Evolutionary conservation across 1,140 invertebrate species (phyloP).

Genomic region (Drosophila lowei): DNA sequence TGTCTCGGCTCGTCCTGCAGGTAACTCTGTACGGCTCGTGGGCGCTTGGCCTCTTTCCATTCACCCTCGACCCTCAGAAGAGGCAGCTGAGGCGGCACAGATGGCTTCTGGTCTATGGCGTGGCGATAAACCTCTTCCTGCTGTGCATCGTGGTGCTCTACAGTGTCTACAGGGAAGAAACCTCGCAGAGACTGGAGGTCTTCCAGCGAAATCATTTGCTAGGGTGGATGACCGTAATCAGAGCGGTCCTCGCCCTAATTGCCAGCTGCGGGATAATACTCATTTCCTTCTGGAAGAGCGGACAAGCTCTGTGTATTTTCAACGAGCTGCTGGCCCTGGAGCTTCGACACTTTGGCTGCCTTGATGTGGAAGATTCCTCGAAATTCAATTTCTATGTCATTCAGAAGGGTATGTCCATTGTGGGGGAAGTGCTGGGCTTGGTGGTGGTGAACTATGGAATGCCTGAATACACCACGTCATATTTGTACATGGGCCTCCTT

Average conservation of each 20-base stretch:
- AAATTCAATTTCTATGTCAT: conserved; percentile 12
- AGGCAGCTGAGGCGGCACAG: conserved; percentile 10
- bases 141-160: background rate
- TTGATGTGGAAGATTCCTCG: background rate
- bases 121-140: conserved; percentile 9
- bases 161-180: fast-evolving
- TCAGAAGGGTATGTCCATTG: conserved; percentile 1
- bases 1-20: conserved; percentile 20
- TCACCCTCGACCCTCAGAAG: conserved; percentile 13
- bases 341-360: background rate
- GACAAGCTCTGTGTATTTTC: background rate
- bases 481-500: background rate
- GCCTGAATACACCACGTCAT: background rate
- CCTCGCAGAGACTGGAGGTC: background rate
- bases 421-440: background rate
- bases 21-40: conserved; percentile 23
- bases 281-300: conserved; percentile 28
- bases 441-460: conserved; percentile 5
- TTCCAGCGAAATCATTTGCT: conserved; percentile 34
- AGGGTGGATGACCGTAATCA: conserved; percentile 8
- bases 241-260: background rate
- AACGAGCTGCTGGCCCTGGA: conserved; percentile 39
- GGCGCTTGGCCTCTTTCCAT: conserved; percentile 39
- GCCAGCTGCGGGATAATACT: conserved; percentile 6
- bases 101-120: conserved; percentile 39